Conservation (phyloP, 2,113 vertebrate genomes). For the Cyanistes caeruleus region DNA sequence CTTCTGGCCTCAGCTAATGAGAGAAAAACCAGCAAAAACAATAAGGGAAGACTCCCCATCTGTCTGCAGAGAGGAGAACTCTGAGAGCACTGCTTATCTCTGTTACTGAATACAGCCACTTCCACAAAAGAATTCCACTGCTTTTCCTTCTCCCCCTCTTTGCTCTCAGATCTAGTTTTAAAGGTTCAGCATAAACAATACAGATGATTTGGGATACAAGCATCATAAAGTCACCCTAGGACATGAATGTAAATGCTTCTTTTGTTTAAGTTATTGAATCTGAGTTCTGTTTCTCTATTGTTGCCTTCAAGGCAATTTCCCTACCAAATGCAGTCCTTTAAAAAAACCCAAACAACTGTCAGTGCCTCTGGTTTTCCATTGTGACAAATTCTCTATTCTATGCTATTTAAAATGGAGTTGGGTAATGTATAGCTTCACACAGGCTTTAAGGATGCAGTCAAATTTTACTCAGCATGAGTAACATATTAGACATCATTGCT, state of each 20-base stretch:
- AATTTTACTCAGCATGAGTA: not conserved
- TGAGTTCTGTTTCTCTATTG: not conserved
- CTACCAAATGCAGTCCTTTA: not conserved
- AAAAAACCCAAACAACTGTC: not conserved
- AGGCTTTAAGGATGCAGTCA: not conserved
- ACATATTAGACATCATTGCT: not conserved
- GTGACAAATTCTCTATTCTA: not conserved
- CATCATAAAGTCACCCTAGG: no score
- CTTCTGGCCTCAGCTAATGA: not conserved
- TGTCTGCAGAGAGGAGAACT: not conserved
- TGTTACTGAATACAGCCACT: not conserved
- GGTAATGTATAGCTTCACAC: not conserved
- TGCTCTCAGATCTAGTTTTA: not conserved
- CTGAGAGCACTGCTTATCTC: not conserved
- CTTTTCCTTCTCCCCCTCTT: not conserved
- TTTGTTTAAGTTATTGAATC: not conserved
- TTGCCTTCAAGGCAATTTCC: not conserved
- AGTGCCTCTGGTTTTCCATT: not conserved
- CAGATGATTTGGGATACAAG: accelerated
- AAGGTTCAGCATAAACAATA: not conserved
- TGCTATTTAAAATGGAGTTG: not conserved
- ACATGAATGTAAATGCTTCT: not conserved
- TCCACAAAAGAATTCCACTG: not conserved
- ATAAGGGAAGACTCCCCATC: not conserved
- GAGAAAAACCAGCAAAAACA: accelerated